A percentile compares a stretch with the other conserved stretches of the same genome.
Conservation (phyloP, 2,797 vertebrate genomes). For the Sebastes nivosus region DNA sequence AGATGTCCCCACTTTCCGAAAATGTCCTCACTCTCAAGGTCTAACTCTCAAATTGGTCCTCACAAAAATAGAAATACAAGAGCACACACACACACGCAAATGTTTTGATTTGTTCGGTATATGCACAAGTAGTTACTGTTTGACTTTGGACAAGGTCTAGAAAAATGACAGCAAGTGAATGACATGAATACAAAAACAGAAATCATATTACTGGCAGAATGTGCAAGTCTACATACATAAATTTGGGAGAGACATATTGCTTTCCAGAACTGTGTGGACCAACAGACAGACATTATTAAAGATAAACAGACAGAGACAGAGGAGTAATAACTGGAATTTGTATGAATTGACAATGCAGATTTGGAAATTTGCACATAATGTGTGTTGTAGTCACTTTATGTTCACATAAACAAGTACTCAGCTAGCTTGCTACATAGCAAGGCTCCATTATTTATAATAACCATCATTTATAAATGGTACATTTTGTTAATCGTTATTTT, state of each 20-base stretch:
- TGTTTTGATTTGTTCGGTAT: slow-evolving; percentile 6
- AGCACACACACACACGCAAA: background rate
- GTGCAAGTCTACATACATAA: background rate
- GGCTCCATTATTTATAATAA: background rate
- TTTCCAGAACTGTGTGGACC: background rate
- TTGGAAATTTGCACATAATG: background rate
- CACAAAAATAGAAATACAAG: background rate
- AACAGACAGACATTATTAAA: background rate
- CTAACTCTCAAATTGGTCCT: background rate
- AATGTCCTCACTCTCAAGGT: background rate
- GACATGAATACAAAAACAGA: slow-evolving; percentile 25
- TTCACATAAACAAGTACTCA: background rate
- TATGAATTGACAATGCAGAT: background rate
- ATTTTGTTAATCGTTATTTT: no score
- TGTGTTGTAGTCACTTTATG: background rate
- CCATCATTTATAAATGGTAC: no score
- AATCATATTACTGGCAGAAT: background rate
- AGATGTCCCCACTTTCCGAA: background rate
- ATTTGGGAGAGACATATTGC: background rate
- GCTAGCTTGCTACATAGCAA: background rate
- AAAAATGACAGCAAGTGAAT: background rate
- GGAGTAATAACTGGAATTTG: no score
- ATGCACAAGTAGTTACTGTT: slow-evolving; percentile 2
- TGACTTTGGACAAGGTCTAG: slow-evolving; percentile 37
- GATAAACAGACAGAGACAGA: background rate